A percentile compares a stretch with the other conserved stretches of the same genome.
Conservation (phyloP, 64 coral and sea anemone genomes). For the Pocillopora verrucosa region DNA sequence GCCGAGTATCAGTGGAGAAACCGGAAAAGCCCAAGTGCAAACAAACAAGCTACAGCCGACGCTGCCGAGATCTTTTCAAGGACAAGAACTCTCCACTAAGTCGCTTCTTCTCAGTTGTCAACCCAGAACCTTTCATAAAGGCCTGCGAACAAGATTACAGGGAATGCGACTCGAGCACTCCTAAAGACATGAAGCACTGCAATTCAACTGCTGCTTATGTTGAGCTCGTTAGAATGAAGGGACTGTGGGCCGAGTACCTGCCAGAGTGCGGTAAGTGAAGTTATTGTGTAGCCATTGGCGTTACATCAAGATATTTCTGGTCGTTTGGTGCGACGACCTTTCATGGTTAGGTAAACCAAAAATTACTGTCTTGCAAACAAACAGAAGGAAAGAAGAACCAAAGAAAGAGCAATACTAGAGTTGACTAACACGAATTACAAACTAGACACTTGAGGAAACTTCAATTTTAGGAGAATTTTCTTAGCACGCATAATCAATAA, state of each 20-base stretch:
- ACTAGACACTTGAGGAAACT: no score
- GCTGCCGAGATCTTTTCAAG: conserved; percentile 80
- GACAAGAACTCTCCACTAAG: conserved; percentile 68
- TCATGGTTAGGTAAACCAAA: background rate
- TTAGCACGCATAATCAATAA: no score
- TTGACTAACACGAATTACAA: background rate
- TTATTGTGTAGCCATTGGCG: background rate
- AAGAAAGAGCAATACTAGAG: no score
- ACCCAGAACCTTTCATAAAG: conserved; percentile 79
- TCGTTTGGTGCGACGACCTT: background rate
- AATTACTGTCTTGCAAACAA: background rate
- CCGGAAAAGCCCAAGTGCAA: conserved; percentile 32
- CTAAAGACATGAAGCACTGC: conserved; percentile 87
- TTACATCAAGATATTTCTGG: no score
- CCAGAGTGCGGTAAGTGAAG: conserved; percentile 89
- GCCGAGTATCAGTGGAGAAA: conserved; percentile 14
- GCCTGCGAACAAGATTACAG: conserved; percentile 81
- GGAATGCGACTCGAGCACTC: conserved; percentile 57
- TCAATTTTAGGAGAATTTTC: no score
- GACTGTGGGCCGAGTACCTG: conserved; percentile 73
- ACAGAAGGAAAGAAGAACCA: no score
- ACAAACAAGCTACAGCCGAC: conserved; percentile 16
- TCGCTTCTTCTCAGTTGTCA: conserved; percentile 67
- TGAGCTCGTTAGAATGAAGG: conserved; percentile 73
- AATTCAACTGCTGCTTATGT: conserved; percentile 92